A percentile compares a stretch with the other conserved stretches of the same genome.
These are phyloP conservation scores for Homarus americanus DNA, from an alignment of 1,140 invertebrate species.

Conservation along the genomic window DNA sequence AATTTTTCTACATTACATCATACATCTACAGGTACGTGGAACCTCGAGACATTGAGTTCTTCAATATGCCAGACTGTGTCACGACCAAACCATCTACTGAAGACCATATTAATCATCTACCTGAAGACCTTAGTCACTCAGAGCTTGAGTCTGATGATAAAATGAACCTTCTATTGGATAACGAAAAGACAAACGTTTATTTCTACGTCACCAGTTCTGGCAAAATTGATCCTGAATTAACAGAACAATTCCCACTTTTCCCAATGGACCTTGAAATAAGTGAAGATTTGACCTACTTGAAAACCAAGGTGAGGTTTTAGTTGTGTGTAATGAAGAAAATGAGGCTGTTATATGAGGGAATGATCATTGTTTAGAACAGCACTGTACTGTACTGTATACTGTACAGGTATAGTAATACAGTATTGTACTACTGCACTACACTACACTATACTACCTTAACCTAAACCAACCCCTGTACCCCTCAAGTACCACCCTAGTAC, in stretches of 20 bases:
- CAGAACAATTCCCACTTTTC: slow-evolving; percentile 65
- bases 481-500: no score
- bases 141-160: background rate
- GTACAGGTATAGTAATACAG: no score
- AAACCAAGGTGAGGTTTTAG: slow-evolving; percentile 22
- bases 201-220: slow-evolving; percentile 61
- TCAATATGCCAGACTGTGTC: slow-evolving; percentile 47
- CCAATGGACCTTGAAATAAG: slow-evolving; percentile 55
- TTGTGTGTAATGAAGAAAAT: background rate
- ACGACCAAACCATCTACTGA: background rate
- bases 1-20: no score
- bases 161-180: background rate
- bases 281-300: slow-evolving; percentile 43
- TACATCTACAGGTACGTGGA: slow-evolving; percentile 25
- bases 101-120: background rate
- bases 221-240: slow-evolving; percentile 40
- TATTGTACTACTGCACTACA: no score
- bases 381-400: no score
- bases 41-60: slow-evolving; percentile 48
- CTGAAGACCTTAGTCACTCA: background rate
- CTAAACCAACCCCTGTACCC: no score
- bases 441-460: no score
- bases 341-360: no score
- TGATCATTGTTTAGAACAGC: no score
- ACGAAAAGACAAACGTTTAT: slow-evolving; percentile 40